Conservation (phyloP, 2,888 invertebrate species). For the Polydrusus pterygomalis region DNA sequence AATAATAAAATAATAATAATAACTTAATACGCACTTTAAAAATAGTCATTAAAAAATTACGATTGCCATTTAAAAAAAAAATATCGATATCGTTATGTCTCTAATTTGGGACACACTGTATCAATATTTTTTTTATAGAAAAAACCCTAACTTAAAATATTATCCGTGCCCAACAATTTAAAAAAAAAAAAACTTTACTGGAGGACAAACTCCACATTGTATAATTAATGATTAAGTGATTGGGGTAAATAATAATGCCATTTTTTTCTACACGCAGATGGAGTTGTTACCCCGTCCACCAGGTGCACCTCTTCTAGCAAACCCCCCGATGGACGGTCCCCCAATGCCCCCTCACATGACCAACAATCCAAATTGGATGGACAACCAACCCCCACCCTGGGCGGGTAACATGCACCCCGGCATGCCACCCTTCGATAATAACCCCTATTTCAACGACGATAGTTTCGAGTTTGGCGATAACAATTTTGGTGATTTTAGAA, state of each 20-base stretch:
- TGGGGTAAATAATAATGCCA: background rate
- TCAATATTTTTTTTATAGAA: too few relatives aligned
- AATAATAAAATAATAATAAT: too few relatives aligned
- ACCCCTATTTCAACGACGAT: conserved; percentile 37
- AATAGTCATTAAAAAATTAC: too few relatives aligned
- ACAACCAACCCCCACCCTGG: conserved; percentile 30
- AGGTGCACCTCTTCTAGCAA: conserved; percentile 19
- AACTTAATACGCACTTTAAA: too few relatives aligned
- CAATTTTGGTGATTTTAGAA: conserved; percentile 23
- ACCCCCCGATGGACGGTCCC: conserved; percentile 30
- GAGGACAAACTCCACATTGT: too few relatives aligned
- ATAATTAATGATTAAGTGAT: too few relatives aligned
- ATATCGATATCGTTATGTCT: too few relatives aligned
- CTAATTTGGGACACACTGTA: too few relatives aligned
- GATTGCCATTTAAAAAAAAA: too few relatives aligned
- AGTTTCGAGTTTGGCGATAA: conserved; percentile 16
- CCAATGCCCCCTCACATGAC: conserved; percentile 25
- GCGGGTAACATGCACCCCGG: conserved; percentile 3
- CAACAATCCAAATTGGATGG: conserved; percentile 33
- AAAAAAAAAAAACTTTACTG: too few relatives aligned
- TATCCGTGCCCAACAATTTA: too few relatives aligned
- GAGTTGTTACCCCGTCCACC: conserved; percentile 30
- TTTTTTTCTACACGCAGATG: conserved; percentile 19
- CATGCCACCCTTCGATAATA: conserved; percentile 24
- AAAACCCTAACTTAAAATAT: too few relatives aligned